Base-by-base conservation (phyloP, 2,113 vertebrate species). In the Hepsetus odoe region DNA sequence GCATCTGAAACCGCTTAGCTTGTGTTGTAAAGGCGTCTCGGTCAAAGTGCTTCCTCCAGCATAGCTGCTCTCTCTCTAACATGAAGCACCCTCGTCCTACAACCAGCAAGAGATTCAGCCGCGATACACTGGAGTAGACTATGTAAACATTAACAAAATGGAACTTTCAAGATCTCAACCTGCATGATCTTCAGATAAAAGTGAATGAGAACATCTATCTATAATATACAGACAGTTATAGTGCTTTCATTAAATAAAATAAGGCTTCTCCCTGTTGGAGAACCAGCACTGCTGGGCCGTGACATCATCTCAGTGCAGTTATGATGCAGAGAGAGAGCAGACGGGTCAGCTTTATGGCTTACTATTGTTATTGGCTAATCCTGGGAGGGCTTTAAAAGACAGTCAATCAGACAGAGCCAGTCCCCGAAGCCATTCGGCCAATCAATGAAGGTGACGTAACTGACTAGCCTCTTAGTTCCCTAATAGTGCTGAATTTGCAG, bases 381-480 rank as follows among this genome's bases (percentile, higher is more conserved):
- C 64, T 44, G 1, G 64, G 64, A 78, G 82, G 82, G 86, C 81
- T 77, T 86, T 82, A 88, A 87, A 55, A 87, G 87, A 85, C 87
- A 79, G 87, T 88, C 80, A 85, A 85, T 85, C 80, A 68, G 73
- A 83, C 72, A 76, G 80, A 77, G 67, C 72, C 46, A 51, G 89
- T 87, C 76, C 86, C 82, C 83, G 87, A 80, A 78, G 86, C 81
- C 81, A 81, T 77, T 69, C 16, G 55, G 83, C 87, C 89, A 90
- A 90, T 91, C 88, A 88, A 87, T 86, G 85, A 88, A 83, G 83
- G 82, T 83, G 83, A 80, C 86, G 88, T 84, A 86, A 86, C 85
- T 80, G 84, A 64, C 76, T 66, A 3, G 44, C 80, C 86, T 70
- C 59, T 73, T 82, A 70, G 3, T 61, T 68, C 30, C 64, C 55